phyloP scores from a whole-genome alignment of 2,113 vertebrate genomes.

The Columba janthina region DNA sequence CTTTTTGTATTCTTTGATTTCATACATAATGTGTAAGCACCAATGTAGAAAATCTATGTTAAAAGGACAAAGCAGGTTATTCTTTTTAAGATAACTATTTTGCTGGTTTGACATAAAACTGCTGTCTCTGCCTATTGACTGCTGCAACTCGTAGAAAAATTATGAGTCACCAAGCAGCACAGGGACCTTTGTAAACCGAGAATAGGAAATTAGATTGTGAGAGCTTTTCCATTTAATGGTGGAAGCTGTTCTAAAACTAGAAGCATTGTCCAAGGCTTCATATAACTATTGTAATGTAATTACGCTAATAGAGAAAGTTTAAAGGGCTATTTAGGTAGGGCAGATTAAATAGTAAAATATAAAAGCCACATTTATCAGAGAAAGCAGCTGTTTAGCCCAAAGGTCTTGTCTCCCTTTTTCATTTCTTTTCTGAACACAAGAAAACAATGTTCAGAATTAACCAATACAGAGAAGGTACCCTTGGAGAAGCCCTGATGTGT shows the following conservation, averaged over 20 bases:
- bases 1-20: background rate
- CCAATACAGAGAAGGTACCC: background rate
- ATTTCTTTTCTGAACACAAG: background rate
- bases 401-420: background rate
- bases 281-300: background rate
- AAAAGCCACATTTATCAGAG: background rate
- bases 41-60: background rate
- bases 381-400: background rate
- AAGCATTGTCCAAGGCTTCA: background rate
- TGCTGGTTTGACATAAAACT: conserved; percentile 10
- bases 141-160: background rate
- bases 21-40: background rate
- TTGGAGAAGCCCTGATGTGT: background rate
- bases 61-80: background rate
- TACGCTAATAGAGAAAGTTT: background rate
- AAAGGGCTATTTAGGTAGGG: background rate
- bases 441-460: background rate
- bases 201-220: conserved; percentile 37
- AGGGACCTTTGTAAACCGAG: conserved; percentile 18
- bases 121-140: conserved; percentile 10
- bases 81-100: conserved; percentile 7
- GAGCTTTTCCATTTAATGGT: background rate
- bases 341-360: background rate
- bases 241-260: background rate
- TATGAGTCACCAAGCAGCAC: background rate